These are phyloP conservation scores for Melanotus villosus DNA, from an alignment of 2,888 invertebrate genomes.

Conservation along the genomic window DNA sequence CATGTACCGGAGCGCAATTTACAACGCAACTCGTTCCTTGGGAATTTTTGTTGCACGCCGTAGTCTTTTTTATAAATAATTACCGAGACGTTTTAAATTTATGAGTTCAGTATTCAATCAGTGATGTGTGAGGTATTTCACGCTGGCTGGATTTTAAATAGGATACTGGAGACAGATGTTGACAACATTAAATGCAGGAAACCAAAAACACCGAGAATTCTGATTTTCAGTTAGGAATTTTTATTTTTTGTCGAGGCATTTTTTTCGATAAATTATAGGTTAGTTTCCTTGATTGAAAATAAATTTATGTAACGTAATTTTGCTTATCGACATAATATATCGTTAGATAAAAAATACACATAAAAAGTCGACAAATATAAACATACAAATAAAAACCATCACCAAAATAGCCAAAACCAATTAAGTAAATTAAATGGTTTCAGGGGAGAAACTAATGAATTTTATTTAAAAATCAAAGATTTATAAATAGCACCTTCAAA, in stretches of 20 bases:
- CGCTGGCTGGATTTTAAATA: conserved; percentile 9
- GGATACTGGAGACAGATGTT: background rate
- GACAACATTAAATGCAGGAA: conserved; percentile 13
- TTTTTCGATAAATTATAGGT: no score
- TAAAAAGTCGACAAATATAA: no score
- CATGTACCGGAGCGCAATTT: background rate
- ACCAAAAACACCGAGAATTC: conserved; percentile 29
- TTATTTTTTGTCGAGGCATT: background rate
- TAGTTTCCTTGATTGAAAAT: no score
- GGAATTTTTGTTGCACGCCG: conserved; percentile 7
- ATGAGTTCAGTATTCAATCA: conserved; percentile 37
- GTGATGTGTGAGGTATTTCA: conserved; percentile 34
- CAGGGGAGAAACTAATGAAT: no score
- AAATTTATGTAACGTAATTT: no score
- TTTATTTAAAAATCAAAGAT: no score
- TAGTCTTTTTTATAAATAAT: conserved; percentile 20
- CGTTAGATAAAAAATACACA: no score
- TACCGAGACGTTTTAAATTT: conserved; percentile 31
- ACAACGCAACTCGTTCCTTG: background rate
- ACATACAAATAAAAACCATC: no score
- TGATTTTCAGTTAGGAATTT: background rate
- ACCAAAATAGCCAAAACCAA: no score
- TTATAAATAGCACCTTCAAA: no score
- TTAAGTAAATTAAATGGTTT: no score
- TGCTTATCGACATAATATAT: no score